phyloP scores from a whole-genome alignment of 2,797 vertebrate species.

The Syngnathus rostellatus region DNA sequence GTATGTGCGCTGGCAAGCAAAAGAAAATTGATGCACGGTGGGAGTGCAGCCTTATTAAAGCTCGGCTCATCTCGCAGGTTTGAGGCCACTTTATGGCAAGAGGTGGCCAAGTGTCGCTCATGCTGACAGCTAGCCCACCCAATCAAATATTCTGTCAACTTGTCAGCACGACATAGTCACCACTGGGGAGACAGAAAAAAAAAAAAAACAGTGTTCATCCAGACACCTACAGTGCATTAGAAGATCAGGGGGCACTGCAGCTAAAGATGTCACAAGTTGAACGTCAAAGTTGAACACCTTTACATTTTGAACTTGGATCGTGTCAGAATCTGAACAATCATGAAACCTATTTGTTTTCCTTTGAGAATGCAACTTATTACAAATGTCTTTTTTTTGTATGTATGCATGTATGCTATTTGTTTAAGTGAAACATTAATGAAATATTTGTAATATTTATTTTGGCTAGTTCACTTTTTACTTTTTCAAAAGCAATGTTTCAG shows the following conservation, averaged over 20 bases:
- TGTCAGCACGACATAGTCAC: neutral
- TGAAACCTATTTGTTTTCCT: too few species aligned
- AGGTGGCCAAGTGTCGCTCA: slow-evolving; percentile 1
- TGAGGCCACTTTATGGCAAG: neutral
- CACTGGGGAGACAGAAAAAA: neutral
- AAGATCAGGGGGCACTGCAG: neutral
- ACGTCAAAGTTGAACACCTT: too few species aligned
- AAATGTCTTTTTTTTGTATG: too few species aligned
- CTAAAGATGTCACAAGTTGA: neutral
- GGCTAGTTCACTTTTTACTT: neutral
- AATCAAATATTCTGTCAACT: neutral
- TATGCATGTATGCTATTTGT: neutral
- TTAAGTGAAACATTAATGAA: neutral
- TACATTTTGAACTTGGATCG: too few species aligned
- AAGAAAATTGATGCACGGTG: neutral
- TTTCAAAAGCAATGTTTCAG: neutral
- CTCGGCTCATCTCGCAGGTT: neutral
- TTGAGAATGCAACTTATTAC: too few species aligned
- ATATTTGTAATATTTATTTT: neutral
- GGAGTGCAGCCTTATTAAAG: slow-evolving; percentile 2
- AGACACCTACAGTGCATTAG: neutral
- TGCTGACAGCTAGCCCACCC: slow-evolving; percentile 5
- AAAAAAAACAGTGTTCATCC: neutral
- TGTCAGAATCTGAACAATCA: too few species aligned
- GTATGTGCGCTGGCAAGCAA: neutral